Conservation (phyloP, 2,888 invertebrate species). For the Sturmia bella region DNA sequence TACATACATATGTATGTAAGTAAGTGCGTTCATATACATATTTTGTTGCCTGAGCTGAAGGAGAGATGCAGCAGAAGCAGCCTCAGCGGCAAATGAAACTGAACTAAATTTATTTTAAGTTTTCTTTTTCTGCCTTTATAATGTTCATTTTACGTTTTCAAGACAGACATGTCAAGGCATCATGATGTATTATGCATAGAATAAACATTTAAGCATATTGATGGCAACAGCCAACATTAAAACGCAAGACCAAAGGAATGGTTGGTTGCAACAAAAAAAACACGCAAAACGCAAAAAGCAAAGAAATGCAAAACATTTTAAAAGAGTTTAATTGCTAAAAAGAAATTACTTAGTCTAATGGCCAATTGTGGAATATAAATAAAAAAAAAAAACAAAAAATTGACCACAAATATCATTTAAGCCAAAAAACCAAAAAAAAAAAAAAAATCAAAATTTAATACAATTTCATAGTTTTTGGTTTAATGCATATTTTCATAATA, state of each 20-base stretch:
- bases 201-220: conserved; percentile 55
- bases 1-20: no score
- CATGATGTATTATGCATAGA: conserved; percentile 59
- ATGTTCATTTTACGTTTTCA: conserved; percentile 41
- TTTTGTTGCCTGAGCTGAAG: conserved; percentile 14
- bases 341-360: conserved; percentile 1
- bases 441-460: not conserved
- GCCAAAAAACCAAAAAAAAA: no score
- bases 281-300: not conserved
- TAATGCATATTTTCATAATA: not conserved
- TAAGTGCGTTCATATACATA: no score
- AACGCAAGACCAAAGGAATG: conserved; percentile 49
- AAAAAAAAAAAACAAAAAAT: not conserved
- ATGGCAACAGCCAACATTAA: conserved; percentile 45
- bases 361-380: conserved; percentile 7
- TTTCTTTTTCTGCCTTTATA: conserved; percentile 22
- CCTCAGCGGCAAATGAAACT: conserved; percentile 21
- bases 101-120: conserved; percentile 54
- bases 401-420: not conserved
- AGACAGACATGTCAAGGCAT: conserved; percentile 59
- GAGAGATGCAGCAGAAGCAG: not conserved
- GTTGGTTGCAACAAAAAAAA: not conserved
- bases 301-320: not conserved
- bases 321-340: conserved; percentile 1
- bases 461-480: not conserved